These are phyloP conservation scores for Zingel zingel DNA, from an alignment of 2,113 vertebrate species.

Conservation along the genomic window DNA sequence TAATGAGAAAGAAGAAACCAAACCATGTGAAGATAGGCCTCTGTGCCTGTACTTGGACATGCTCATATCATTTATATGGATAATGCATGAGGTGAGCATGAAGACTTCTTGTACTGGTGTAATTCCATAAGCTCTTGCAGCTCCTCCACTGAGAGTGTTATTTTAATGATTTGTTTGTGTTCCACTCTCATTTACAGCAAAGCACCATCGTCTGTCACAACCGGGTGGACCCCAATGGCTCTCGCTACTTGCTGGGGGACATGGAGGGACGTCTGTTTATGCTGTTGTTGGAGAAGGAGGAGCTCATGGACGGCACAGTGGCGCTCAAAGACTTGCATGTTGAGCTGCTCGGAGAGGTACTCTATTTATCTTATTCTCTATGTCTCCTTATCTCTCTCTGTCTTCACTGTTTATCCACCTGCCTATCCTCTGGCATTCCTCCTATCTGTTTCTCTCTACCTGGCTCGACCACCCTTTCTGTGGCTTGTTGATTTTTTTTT, in stretches of 20 bases:
- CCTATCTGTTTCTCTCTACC: constrained; percentile 14
- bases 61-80: neutral
- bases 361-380: constrained; percentile 13
- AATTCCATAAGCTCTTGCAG: neutral
- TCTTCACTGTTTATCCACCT: constrained; percentile 31
- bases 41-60: constrained; percentile 6
- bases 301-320: constrained; percentile 96
- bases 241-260: constrained; percentile 95
- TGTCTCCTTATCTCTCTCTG: constrained; percentile 4
- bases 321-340: constrained; percentile 95
- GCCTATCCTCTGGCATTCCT: constrained; percentile 27
- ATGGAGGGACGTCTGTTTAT: constrained; percentile 99
- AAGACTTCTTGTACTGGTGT: neutral
- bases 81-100: constrained; percentile 11
- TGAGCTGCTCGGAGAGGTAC: constrained; percentile 96
- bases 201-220: constrained; percentile 98
- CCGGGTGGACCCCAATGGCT: constrained; percentile 97
- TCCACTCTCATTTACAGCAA: constrained; percentile 86
- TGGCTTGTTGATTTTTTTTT: neutral
- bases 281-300: constrained; percentile 98
- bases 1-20: constrained; percentile 24
- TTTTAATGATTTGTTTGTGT: constrained; percentile 11
- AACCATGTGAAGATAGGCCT: neutral
- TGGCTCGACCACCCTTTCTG: constrained; percentile 2
- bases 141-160: neutral